A percentile compares a stretch with the other conserved stretches of the same genome.
phyloP scores from a whole-genome alignment of 2,797 vertebrate species.

The Lacerta bilineata region DNA sequence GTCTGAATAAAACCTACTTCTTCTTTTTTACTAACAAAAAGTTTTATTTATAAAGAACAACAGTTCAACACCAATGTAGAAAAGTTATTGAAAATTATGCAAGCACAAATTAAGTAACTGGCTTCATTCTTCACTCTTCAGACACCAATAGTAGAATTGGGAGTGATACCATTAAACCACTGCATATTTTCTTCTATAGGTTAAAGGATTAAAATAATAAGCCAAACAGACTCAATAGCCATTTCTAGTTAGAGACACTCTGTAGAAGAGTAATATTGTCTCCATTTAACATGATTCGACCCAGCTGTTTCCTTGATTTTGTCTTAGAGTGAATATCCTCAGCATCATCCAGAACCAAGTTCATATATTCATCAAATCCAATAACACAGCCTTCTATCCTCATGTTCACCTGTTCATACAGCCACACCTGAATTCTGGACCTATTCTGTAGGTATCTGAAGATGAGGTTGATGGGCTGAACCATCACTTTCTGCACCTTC shows the following conservation, averaged over 20 bases:
- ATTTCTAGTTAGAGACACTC: conserved; percentile 80
- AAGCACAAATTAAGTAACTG: background rate
- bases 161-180: background rate
- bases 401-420: conserved; percentile 99
- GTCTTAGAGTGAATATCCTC: conserved; percentile 99
- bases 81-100: too few species aligned
- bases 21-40: too few species aligned
- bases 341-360: conserved; percentile 95
- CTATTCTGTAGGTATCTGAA: conserved; percentile 61
- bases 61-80: too few species aligned
- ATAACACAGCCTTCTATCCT: conserved; percentile 99
- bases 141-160: background rate
- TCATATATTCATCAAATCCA: conserved; percentile 99
- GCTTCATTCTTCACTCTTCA: conserved; percentile 5
- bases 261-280: conserved; percentile 87
- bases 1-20: too few species aligned
- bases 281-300: conserved; percentile 86
- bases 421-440: conserved; percentile 96
- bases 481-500: too few species aligned
- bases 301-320: conserved; percentile 94
- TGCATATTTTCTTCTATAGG: background rate
- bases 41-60: too few species aligned
- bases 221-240: background rate
- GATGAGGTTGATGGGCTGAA: too few species aligned
- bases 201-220: conserved; percentile 3